phyloP scores from a whole-genome alignment of 35 echinoderm and acorn worm genomes.

The Ptychodera flava region DNA sequence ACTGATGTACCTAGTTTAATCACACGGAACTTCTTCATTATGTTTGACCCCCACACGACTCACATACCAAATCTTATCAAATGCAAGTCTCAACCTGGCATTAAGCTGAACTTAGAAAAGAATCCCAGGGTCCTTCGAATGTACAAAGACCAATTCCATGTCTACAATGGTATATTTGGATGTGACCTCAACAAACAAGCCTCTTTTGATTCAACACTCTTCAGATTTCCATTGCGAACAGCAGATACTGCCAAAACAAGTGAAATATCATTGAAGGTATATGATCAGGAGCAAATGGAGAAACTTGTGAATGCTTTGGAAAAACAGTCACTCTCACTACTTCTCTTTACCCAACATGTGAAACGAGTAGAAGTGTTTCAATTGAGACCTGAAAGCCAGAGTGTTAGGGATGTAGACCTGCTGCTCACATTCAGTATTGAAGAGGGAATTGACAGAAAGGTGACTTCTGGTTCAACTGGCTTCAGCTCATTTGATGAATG shows the following conservation, averaged over 20 bases:
- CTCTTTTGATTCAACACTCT: slow-evolving; percentile 42
- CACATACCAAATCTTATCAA: slow-evolving; percentile 34
- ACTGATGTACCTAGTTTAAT: background rate
- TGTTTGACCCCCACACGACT: slow-evolving; percentile 76
- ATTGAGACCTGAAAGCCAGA: no score
- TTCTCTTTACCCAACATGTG: slow-evolving; percentile 79
- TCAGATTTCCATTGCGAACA: slow-evolving; percentile 67
- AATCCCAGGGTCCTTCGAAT: slow-evolving; percentile 11
- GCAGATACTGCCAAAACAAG: background rate
- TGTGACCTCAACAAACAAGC: slow-evolving; percentile 23
- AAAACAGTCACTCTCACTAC: slow-evolving; percentile 23
- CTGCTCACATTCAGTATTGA: no score
- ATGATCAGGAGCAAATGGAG: background rate
- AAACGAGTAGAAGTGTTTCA: slow-evolving; percentile 41
- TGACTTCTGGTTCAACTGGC: no score
- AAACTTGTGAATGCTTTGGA: slow-evolving; percentile 13
- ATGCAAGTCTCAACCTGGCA: slow-evolving; percentile 30
- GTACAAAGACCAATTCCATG: slow-evolving; percentile 59
- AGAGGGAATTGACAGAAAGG: no score
- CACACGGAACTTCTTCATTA: background rate
- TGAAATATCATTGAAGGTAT: background rate
- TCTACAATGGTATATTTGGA: slow-evolving; percentile 67
- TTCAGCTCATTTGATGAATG: no score
- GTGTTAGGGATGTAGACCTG: no score
- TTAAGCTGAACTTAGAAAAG: slow-evolving; percentile 43